Base-by-base conservation (phyloP, 1,140 invertebrate genomes). In the Drosophila melanica region DNA sequence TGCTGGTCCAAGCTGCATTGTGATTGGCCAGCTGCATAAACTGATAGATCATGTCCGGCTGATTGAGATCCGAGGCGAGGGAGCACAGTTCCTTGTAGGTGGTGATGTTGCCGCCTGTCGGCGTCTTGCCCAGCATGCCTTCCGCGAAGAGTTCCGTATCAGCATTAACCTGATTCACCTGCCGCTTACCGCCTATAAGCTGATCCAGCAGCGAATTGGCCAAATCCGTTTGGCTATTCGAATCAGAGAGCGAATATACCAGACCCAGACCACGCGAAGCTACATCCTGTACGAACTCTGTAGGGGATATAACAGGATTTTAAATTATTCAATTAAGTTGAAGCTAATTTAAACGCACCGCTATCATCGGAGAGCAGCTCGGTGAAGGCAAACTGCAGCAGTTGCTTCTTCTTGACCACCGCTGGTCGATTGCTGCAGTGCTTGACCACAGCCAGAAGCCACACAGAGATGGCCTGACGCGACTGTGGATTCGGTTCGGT, bases 21-120 rank as follows among this genome's bases (percentile, higher is more conserved):
- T 98, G 96, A 93, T 98, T 98, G 4, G 97, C 97, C 62, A 99
- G 92, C 92, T 98, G 96, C 95, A 99, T 97, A 90, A 99, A 99
- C 92, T 97, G 97, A 92, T 99, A 99, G 67, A 98, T 95, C 45
- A 99, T 94, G 92, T 99, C 97, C 0, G 98, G 98, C 90, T 98
- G 96, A 90, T 98, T 98, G 35, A 99, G 93, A 92, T 98, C 97
- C 5, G 97, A 97, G 1, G 97, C 98, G 11, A 99, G 93, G 0
- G 97, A 96, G 92, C 97, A 99, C 4, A 99, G 94, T 93, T 99
- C 98, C 91, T 97, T 97, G 90, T 99, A 99, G 0, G 98, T 98
- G 7, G 97, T 97, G 33, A 98, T 93, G 78, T 95, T 96, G 14
- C 96, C 96, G 1, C 82, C 97, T 20, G 96, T 96, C 5, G 97